Percentiles rank a stretch among this genome's conserved stretches.
phyloP scores from a whole-genome alignment of 2,797 vertebrate species.

The Lutjanus argentimaculatus region DNA sequence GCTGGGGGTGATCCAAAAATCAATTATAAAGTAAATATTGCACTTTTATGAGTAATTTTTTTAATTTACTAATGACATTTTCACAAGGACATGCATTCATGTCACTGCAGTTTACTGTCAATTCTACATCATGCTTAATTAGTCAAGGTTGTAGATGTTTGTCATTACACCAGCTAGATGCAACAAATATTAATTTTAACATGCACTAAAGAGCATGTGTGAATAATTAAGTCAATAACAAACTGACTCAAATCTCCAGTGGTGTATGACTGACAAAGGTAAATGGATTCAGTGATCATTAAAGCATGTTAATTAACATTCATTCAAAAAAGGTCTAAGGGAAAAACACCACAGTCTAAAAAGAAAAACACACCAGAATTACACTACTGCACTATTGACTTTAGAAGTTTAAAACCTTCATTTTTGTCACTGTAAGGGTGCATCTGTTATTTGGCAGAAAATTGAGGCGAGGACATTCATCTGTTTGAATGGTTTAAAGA shows the following conservation, averaged over 20 bases:
- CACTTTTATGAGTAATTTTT: neutral
- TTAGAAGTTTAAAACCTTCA: too few species aligned
- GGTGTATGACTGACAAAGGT: neutral
- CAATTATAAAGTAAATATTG: conserved; percentile 9
- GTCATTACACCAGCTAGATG: neutral
- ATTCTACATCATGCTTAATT: conserved; percentile 1
- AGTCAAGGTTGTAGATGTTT: neutral
- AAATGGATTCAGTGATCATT: conserved; percentile 10
- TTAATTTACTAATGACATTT: neutral
- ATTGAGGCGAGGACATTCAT: neutral
- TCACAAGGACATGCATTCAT: neutral
- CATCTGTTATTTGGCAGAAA: neutral
- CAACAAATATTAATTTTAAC: conserved; percentile 1
- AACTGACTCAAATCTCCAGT: conserved; percentile 4
- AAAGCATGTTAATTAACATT: conserved; percentile 6
- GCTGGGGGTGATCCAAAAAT: conserved; percentile 13
- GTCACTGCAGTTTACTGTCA: neutral
- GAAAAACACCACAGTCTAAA: neutral
- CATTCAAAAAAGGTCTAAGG: neutral
- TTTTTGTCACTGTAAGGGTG: neutral
- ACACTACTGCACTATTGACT: neutral
- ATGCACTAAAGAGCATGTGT: neutral
- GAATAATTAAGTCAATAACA: neutral
- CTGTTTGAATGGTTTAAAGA: neutral
- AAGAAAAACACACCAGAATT: neutral